A percentile compares a stretch with the other conserved stretches of the same genome.
phyloP scores from a whole-genome alignment of 2,113 vertebrate genomes.

The Octodon degus region DNA sequence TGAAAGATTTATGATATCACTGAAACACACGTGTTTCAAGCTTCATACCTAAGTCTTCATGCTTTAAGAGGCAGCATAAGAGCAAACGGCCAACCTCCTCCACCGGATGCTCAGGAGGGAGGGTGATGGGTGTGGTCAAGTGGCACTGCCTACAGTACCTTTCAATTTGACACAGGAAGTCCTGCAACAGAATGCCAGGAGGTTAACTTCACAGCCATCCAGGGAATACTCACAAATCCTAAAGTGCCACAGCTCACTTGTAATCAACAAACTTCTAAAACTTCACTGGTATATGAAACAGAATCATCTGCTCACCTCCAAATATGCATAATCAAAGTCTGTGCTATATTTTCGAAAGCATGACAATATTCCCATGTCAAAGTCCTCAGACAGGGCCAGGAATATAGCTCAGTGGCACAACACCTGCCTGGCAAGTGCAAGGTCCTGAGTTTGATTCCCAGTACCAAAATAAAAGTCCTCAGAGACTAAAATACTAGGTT shows the following conservation, averaged over 20 bases:
- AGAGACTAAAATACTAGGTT: neutral
- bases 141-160: conserved; percentile 98
- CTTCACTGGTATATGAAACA: neutral
- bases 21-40: neutral
- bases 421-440: too few species aligned
- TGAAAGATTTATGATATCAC: neutral
- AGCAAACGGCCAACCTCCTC: conserved; percentile 98
- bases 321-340: neutral
- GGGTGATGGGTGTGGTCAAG: conserved; percentile 96
- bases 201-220: neutral
- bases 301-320: neutral
- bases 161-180: conserved; percentile 98
- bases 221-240: neutral
- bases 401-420: too few species aligned
- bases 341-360: neutral
- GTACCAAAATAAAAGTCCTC: too few species aligned
- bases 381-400: neutral
- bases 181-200: conserved; percentile 85
- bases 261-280: neutral
- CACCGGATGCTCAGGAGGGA: conserved; percentile 97
- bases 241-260: neutral
- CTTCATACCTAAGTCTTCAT: conserved; percentile 96
- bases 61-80: conserved; percentile 97
- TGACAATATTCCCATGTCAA: neutral
- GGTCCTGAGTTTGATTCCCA: too few species aligned